phyloP scores from a whole-genome alignment of 2,113 vertebrate genomes.

The Entelurus aequoreus region DNA sequence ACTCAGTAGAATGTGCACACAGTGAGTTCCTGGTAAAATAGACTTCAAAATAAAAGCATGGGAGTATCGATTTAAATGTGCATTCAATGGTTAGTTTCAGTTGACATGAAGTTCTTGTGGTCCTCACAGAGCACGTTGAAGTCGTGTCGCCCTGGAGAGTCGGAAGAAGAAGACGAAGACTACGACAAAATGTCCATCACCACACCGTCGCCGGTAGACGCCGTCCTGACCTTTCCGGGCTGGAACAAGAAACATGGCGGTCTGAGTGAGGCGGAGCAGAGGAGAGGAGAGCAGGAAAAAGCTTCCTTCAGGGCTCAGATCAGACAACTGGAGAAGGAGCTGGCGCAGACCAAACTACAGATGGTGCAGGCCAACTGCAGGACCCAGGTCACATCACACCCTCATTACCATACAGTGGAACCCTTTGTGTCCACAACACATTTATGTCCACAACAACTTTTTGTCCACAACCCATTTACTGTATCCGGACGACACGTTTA shows the following conservation, averaged over 20 bases:
- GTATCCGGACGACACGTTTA: no score
- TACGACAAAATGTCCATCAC: neutral
- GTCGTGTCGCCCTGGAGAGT: conserved; percentile 76
- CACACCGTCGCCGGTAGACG: neutral
- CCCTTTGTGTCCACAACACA: neutral
- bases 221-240: neutral
- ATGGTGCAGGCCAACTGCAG: conserved; percentile 91
- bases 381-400: conserved; percentile 80
- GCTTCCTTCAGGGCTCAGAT: conserved; percentile 80
- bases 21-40: no score
- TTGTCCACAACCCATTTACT: no score
- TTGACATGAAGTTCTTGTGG: neutral
- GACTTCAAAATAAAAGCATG: no score
- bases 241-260: neutral
- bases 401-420: neutral
- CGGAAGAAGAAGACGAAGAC: conserved; percentile 27
- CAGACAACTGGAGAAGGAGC: conserved; percentile 82
- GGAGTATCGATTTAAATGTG: no score
- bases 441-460: no score
- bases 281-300: conserved; percentile 69
- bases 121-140: conserved; percentile 74
- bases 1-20: no score
- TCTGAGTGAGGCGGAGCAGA: neutral
- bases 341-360: conserved; percentile 89
- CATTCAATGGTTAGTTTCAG: no score